Percentiles rank a stretch among this genome's conserved stretches.
Evolutionary conservation across 2,888 invertebrate genomes (phyloP).

Genomic region (Agrilus biguttatus): DNA sequence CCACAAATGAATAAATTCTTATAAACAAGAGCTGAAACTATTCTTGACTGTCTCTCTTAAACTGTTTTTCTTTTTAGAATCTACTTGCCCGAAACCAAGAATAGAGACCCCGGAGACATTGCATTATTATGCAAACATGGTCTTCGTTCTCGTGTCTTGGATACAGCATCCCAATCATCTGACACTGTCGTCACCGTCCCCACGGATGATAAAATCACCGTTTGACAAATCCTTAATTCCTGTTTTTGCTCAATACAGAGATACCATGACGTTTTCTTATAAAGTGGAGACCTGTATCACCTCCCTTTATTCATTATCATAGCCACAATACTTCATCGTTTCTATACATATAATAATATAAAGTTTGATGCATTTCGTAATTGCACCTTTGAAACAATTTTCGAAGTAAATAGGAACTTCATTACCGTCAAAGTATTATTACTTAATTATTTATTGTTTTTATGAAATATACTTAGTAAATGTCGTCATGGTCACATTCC

Average conservation of each 20-base stretch:
- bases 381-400: too few relatives aligned
- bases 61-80: slow-evolving; percentile 31
- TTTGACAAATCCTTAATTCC: not conserved
- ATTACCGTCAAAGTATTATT: too few relatives aligned
- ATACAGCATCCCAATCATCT: slow-evolving; percentile 8
- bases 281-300: not conserved
- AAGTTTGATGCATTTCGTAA: too few relatives aligned
- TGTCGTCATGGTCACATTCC: too few relatives aligned
- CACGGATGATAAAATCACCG: not conserved
- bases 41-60: too few relatives aligned
- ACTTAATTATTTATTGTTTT: too few relatives aligned
- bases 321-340: not conserved
- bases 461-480: too few relatives aligned
- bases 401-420: too few relatives aligned
- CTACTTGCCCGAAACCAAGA: slow-evolving; percentile 63
- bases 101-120: slow-evolving; percentile 50
- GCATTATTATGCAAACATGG: slow-evolving; percentile 47
- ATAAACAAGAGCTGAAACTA: too few relatives aligned
- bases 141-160: slow-evolving; percentile 27
- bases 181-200: slow-evolving; percentile 6
- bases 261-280: too few relatives aligned
- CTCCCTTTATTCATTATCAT: not conserved
- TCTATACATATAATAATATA: not conserved
- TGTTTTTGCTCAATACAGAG: not conserved
- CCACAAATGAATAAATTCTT: too few relatives aligned